Base-by-base conservation (phyloP, 2,797 vertebrate species). In the Mus minutoides region DNA sequence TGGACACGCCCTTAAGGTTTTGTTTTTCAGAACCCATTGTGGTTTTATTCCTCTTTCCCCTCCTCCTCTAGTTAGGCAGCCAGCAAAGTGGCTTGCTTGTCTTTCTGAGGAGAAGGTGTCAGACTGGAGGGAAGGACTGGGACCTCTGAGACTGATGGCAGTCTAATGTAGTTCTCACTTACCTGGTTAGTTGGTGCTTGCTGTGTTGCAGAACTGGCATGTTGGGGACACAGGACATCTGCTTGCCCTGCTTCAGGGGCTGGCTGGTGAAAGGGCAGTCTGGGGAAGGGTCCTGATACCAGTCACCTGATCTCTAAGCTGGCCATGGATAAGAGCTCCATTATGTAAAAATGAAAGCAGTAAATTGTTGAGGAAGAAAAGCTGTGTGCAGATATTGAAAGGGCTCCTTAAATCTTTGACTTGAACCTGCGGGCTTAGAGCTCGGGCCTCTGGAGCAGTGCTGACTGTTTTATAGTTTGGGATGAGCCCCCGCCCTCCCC, bases 391-490 rank as follows among this genome's bases (percentile, higher is more conserved):
- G 86, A 56, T 92, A 54, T 84, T 79, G 79, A 12, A 83, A 78
- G 60, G n/a, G n/a, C 91, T 97, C 34, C 0, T 89, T 97, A 96
- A 0, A 21, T 90, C 82, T 56, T 94, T 83, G 40, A 92, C 86
- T 97, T 90, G 91, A 94, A 82, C 90, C 62, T 71, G 0, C 88
- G 77, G 75, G 40, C 93, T 92, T 92, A 58, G 67, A 67, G 87
- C 94, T 46, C 1, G 52, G 83, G 91, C 97, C 93, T 97, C 96
- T 94, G 96, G 94, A 96, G 86, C 95, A 2, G 26, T 67, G 92
- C 94, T 97, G 89, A 92, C 91, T 67, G 58, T 93, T 92, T 94
- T 94, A 1, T 93, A 71, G 56, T 71, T 19, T 0, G 26, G 46
- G 26, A 46, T 78, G 40, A 76, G 8, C 1, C 5, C 17, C 19